Evolutionary conservation across 2,113 vertebrate species (phyloP), one percentile per base, ranked within the genome.

Genomic region (Tyto alba): DNA sequence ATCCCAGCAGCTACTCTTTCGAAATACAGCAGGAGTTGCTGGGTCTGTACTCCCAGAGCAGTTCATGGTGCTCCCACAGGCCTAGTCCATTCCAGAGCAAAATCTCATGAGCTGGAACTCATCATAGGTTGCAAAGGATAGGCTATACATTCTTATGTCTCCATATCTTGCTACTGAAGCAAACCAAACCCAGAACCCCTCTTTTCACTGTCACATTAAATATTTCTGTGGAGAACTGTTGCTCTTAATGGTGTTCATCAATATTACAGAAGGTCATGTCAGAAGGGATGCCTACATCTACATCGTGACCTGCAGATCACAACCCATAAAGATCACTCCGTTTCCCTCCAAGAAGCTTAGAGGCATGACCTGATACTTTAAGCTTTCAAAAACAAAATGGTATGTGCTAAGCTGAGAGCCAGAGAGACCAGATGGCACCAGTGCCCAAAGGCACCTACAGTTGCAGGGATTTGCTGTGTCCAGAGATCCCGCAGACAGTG

Each of bases 181-280:
- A 30, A 48, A 1, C 0, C 5, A 50, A 53, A 5, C 7, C 29
- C n/a, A 2, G 40, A 48, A 7, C 15, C 4, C 6, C 27, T 67
- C 12, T 57, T 41, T 74, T 74, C 32, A n/a, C 10, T 68, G n/a
- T 25, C 6, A 30, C n/a, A 16, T 68, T 43, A 52, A 45, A 57
- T 85, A 29, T 55, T 76, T 57, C 50, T 34, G 23, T 43, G 62
- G 18, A 59, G 10, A 83, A 40, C 48, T 36, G 25, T 73, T 66
- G 30, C 10, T 84, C 9, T 71, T 47, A 57, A 26, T 48, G 53
- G 32, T 76, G 63, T 52, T 68, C 53, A 86, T 62, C 15, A 34
- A 0, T 60, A 88, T 76, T 73, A 92, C 16, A 62, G 72, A 79
- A 59, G 36, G 13, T 4, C 7, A 18, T 7, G 10, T 92, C 34